Evolutionary conservation across 2,113 vertebrate species (phyloP), one percentile per base, ranked within the genome.

Genomic region (Ctenodactylus gundi): DNA sequence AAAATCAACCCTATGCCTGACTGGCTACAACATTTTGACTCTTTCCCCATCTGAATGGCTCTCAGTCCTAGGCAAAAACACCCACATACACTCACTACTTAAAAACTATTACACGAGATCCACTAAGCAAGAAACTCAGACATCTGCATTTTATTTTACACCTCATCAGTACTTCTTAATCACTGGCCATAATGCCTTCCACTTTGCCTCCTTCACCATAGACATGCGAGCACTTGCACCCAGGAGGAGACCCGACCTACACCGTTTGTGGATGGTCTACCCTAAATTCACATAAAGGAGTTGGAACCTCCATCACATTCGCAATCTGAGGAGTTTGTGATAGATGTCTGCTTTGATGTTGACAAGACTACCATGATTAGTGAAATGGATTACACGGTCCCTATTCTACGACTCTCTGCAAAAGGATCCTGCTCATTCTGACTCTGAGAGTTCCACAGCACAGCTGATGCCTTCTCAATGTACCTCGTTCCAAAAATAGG

Each of bases 391-490:
- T 82, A 70, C 36, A 21, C 46, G 78, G 75, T 81, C 68, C 60
- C 64, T 88, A 12, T 44, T 39, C 55, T 76, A 70, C 75, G 49
- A 55, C 44, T 89, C 3, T 77, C 34, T 64, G 75, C 46, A 87
- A 94, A n/a, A 88, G 92, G 49, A 13, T 87, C 85, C 87, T 95
- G 51, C 58, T 86, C 31, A 20, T 57, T 86, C 77, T 93, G 64
- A 60, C 85, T 72, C 41, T 94, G 75, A 64, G 41, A 31, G 31
- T 94, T 97, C 94, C 93, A 88, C 94, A 96, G 53, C 85, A 90
- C 29, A 76, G 70, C 14, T 31, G 6, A 41, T 89, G 27, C 27
- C 89, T 85, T 91, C 70, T 72, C 65, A 88, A 67, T 39, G 53
- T 82, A 75, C 31, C 21, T 15, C 41, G 17, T 82, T 78, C 55